Evolutionary conservation across 2,797 vertebrate species (phyloP), one percentile per base, ranked within the genome.

Genomic region (Hafferia zeledoni): DNA sequence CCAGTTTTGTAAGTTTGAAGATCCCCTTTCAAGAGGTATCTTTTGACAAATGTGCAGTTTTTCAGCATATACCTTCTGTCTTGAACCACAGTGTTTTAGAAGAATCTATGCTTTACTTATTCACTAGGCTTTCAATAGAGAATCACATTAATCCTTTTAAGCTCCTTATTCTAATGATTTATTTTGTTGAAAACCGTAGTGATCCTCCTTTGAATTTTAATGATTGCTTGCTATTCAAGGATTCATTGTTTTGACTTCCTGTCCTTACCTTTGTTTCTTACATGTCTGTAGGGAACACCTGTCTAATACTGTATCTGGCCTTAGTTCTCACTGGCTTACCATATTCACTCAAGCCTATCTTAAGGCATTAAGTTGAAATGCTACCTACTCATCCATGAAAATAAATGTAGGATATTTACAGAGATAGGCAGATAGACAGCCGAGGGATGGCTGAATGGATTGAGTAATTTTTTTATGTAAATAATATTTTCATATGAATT

Each of bases 201-300:
- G 98, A 98, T 98, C 98, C 97, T 98, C 96, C 97, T 98, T 98
- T 98, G 98, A 98, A 99, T 99, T 98, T 98, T 98, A 98, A 98
- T 98, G 98, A 98, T 98, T 96, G 93, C 98, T 97, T 97, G 96
- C 98, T 98, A 98, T 98, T 98, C 98, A 98, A 97, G 97, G 98
- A 99, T 98, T 98, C 98, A 98, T 98, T 98, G 98, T 98, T 98
- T 98, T 98, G 98, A 98, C 98, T 98, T 98, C 98, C 98, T 98
- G 98, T 98, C 98, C 98, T 98, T 98, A 98, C 98, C 98, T 98
- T 98, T 98, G 98, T 98, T 98, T 98, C 97, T 97, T 98, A 97
- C 97, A 97, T 97, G 98, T 98, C 98, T 98, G 96, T 97, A 95
- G 98, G 98, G 98, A 98, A 98, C 98, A 98, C 98, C 98, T 98